These are phyloP conservation scores for Apodemia duryi DNA, from an alignment of 2,888 invertebrate species.

Conservation along the genomic window DNA sequence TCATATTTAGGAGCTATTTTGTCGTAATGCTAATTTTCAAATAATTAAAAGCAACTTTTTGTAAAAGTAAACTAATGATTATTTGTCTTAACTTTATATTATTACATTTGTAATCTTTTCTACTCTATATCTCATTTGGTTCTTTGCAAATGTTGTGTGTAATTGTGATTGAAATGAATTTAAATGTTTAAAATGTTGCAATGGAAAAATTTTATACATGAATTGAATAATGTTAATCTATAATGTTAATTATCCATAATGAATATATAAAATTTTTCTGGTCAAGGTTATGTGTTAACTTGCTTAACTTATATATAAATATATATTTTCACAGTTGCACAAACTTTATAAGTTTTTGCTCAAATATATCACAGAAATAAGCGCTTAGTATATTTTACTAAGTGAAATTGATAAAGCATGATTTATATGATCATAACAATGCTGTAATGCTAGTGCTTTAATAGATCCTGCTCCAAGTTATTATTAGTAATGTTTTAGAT, in stretches of 20 bases:
- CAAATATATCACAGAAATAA: background rate
- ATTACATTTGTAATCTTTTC: background rate
- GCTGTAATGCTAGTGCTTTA: background rate
- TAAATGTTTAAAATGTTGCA: background rate
- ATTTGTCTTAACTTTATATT: background rate
- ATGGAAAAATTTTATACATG: slow-evolving; percentile 3
- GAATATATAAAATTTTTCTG: slow-evolving; percentile 3
- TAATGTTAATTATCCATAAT: background rate
- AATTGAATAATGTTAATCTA: background rate
- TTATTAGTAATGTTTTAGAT: background rate
- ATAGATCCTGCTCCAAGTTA: background rate
- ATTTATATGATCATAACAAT: background rate
- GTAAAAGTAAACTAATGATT: background rate
- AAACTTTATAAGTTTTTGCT: background rate
- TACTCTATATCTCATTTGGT: background rate
- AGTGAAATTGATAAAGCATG: background rate
- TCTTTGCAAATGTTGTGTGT: slow-evolving; percentile 5
- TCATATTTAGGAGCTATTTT: no score
- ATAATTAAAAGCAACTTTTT: slow-evolving; percentile 3
- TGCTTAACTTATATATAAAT: background rate
- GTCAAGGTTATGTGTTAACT: background rate
- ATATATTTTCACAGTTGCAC: slow-evolving; percentile 13
- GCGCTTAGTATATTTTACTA: background rate
- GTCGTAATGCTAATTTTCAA: background rate
- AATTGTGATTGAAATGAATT: slow-evolving; percentile 5